phyloP scores from a whole-genome alignment of 2,113 vertebrate genomes.

The Ceuthmochares aereus region DNA sequence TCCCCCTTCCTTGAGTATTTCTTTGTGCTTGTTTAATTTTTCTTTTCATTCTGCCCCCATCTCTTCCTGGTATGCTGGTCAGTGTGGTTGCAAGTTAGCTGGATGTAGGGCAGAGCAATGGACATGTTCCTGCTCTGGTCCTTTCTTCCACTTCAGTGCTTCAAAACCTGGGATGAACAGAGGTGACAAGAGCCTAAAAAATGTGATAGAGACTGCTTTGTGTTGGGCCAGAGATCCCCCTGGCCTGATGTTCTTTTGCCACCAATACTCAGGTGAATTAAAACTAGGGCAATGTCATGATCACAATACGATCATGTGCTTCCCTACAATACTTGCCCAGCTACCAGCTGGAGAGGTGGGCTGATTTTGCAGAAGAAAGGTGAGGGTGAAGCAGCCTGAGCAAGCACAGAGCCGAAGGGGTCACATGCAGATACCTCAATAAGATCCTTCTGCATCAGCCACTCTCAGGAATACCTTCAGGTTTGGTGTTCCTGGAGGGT shows the following conservation, averaged over 20 bases:
- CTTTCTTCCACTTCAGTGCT: background rate
- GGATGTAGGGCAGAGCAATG: background rate
- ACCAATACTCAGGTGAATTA: background rate
- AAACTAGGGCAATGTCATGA: background rate
- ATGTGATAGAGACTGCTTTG: background rate
- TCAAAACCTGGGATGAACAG: background rate
- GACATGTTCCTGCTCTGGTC: background rate
- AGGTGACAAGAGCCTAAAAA: background rate
- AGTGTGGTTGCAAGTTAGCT: background rate
- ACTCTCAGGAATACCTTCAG: background rate
- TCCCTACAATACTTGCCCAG: background rate
- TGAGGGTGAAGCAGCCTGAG: background rate
- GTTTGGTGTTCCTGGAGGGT: background rate
- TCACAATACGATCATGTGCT: accelerated
- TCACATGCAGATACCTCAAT: background rate
- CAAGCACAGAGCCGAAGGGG: accelerated
- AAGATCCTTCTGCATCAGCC: accelerated
- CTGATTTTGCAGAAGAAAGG: background rate
- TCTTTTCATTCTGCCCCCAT: background rate
- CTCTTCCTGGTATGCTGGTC: background rate
- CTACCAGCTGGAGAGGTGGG: accelerated
- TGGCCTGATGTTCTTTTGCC: background rate
- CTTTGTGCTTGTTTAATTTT: background rate
- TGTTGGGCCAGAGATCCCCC: background rate
- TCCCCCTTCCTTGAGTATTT: background rate